Conservation (phyloP, 2,113 vertebrate genomes). For the Hirundichthys speculiger region DNA sequence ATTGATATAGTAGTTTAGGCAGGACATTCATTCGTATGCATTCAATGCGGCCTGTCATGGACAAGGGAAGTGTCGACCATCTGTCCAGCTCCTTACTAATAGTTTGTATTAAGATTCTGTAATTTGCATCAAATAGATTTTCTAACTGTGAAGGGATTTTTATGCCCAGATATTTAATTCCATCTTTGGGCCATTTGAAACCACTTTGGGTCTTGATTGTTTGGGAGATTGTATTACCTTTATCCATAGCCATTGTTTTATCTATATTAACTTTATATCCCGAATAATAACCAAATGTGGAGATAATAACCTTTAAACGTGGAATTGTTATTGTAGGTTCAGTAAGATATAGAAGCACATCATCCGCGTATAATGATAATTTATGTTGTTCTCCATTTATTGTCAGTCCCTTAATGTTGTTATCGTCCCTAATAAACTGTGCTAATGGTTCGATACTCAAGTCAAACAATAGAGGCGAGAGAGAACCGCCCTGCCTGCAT, state of each 20-base stretch:
- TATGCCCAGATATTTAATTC: not conserved
- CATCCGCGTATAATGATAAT: not conserved
- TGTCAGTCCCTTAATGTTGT: not conserved
- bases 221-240: too few species aligned
- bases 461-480: not conserved
- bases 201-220: not conserved
- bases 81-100: not conserved
- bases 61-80: not conserved
- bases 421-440: not conserved
- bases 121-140: too few species aligned
- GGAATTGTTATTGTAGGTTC: too few species aligned
- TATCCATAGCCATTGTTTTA: not conserved
- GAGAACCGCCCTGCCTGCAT: not conserved
- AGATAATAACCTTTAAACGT: not conserved
- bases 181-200: not conserved
- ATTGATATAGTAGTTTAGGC: not conserved
- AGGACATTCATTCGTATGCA: fast-evolving
- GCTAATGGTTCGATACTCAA: not conserved
- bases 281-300: not conserved
- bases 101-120: too few species aligned
- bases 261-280: not conserved
- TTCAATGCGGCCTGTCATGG: not conserved
- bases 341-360: not conserved
- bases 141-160: too few species aligned
- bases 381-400: not conserved